A percentile compares a stretch with the other conserved stretches of the same genome.
Conservation (phyloP, 2,888 invertebrate species). For the Cryptocephalus moraei region DNA sequence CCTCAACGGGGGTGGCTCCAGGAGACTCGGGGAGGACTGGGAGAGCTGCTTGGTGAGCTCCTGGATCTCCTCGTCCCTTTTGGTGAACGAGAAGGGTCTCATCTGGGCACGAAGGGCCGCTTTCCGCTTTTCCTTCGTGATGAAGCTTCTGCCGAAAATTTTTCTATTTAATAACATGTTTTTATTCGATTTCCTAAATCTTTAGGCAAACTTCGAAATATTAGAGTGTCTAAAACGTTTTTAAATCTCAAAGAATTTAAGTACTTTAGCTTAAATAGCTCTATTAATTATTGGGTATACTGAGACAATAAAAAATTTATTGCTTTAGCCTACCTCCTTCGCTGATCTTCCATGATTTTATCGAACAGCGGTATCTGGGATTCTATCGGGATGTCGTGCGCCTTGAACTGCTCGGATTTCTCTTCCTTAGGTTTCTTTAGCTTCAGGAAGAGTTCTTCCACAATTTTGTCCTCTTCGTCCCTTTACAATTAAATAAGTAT, state of each 20-base stretch:
- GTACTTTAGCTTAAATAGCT: too few species aligned
- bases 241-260: too few species aligned
- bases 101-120: conserved; percentile 52
- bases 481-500: conserved; percentile 30
- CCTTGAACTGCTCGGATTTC: conserved; percentile 44
- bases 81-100: conserved; percentile 55
- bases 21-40: conserved; percentile 35
- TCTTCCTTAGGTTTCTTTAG: conserved; percentile 35
- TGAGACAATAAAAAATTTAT: background rate
- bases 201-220: too few species aligned
- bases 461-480: conserved; percentile 53
- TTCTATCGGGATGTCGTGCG: conserved; percentile 57
- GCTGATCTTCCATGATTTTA: conserved; percentile 61
- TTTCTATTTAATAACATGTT: background rate
- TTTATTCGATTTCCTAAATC: background rate
- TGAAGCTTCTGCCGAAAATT: conserved; percentile 43
- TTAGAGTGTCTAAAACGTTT: too few species aligned
- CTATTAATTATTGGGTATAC: too few species aligned
- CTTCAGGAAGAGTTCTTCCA: conserved; percentile 38
- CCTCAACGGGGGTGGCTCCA: conserved; percentile 37
- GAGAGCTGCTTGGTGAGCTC: conserved; percentile 31
- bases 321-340: conserved; percentile 47
- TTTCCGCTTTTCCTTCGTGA: conserved; percentile 50
- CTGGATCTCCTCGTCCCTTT: conserved; percentile 45
- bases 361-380: conserved; percentile 62